phyloP scores from a whole-genome alignment of 2,888 invertebrate genomes.

The Alviniconcha strummeri region DNA sequence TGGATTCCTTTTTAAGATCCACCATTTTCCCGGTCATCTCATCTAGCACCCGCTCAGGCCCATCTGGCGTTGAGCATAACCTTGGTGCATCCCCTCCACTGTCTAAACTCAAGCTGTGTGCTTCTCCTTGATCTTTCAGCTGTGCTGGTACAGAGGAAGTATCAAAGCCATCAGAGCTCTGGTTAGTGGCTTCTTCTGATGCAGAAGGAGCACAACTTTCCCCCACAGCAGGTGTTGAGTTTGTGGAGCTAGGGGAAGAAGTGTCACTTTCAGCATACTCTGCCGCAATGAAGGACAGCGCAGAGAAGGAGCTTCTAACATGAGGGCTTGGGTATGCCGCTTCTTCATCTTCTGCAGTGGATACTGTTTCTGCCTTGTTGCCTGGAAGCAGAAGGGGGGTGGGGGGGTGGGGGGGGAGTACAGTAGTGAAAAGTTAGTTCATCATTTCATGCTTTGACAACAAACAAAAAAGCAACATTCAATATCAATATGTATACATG shows the following conservation, averaged over 20 bases:
- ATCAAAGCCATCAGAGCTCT: conserved; percentile 16
- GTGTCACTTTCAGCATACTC: conserved; percentile 31
- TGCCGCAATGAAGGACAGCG: conserved; percentile 29
- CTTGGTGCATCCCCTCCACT: not conserved
- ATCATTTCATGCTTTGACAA: no score
- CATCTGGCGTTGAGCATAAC: not conserved
- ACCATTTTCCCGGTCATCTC: not conserved
- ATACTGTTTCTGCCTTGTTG: no score
- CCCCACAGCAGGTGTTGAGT: not conserved
- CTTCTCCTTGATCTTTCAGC: not conserved
- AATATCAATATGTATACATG: no score
- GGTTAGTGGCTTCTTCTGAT: not conserved
- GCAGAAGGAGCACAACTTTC: not conserved
- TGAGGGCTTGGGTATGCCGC: not conserved
- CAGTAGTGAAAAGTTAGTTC: no score
- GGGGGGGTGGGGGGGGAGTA: no score
- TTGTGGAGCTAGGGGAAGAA: conserved; percentile 11
- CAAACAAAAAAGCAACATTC: no score
- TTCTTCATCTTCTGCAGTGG: no score
- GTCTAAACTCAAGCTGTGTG: not conserved
- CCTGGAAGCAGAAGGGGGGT: no score
- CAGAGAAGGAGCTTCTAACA: conserved; percentile 17
- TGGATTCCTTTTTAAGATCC: not conserved
- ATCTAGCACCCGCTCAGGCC: not conserved
- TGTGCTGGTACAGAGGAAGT: not conserved